phyloP scores from a whole-genome alignment of 2,113 vertebrate genomes.

The Pteruthius melanotis region DNA sequence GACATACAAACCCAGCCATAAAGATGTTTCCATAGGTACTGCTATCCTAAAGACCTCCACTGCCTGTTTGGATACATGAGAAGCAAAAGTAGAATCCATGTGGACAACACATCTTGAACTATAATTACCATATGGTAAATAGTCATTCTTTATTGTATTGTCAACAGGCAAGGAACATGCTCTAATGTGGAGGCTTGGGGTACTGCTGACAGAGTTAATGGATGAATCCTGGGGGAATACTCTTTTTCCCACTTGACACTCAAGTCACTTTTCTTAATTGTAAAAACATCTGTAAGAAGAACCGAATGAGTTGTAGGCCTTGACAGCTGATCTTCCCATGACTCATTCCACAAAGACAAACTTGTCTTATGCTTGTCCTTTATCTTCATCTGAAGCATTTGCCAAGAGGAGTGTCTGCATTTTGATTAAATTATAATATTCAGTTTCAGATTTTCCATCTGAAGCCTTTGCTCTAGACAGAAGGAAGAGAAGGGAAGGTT shows the following conservation, averaged over 20 bases:
- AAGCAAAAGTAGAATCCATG: constrained; percentile 24
- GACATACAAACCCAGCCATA: not conserved
- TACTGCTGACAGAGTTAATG: constrained; percentile 41
- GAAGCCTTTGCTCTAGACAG: not conserved
- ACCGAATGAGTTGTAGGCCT: constrained; percentile 41
- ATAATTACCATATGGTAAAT: constrained; percentile 39
- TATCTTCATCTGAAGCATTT: constrained; percentile 4
- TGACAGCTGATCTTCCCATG: constrained; percentile 48
- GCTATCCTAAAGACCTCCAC: not conserved
- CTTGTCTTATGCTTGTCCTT: constrained; percentile 36
- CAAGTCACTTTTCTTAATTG: constrained; percentile 45
- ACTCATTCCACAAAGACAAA: constrained; percentile 37
- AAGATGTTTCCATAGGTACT: not conserved
- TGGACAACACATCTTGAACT: constrained; percentile 57
- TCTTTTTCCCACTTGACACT: constrained; percentile 46
- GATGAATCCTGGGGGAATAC: constrained; percentile 39
- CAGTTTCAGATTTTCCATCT: not conserved
- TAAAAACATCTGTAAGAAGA: constrained; percentile 58
- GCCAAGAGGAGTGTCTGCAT: constrained; percentile 17
- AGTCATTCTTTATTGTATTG: constrained; percentile 49
- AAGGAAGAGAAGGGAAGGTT: not conserved
- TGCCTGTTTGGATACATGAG: not conserved
- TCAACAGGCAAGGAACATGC: constrained; percentile 38
- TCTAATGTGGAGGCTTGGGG: constrained; percentile 37
- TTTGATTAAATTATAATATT: constrained; percentile 19